Base-by-base conservation (phyloP, 2,888 invertebrate genomes). In the Harmothoe impar region DNA sequence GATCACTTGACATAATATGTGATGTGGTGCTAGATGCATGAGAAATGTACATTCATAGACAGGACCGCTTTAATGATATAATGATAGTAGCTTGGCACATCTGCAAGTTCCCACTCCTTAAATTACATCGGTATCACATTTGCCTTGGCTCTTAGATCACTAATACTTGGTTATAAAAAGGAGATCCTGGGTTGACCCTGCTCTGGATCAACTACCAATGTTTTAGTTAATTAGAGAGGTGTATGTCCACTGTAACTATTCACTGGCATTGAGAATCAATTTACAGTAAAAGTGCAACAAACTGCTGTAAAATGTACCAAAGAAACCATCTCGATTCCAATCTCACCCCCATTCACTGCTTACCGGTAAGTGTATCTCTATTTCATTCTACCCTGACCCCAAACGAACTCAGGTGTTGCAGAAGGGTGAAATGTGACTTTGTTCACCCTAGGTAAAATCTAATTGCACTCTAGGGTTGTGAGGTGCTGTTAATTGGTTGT, bases 71-170 rank as follows among this genome's bases (percentile, higher is more conserved):
- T 20, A 17, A 81, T 81, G 43, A 43, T 35, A 81, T 81, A 81
- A 81, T 81, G 33, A 43, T 81, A 43, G 43, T 54, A 56, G 86
- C 86, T 86, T 86, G 86, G 86, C 86, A 86, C 86, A 86, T 86
- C 86, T 31, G 86, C 17, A 86, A 52, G 86, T 86, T 81, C 86
- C 54, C 52, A n/a, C 31, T 56, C 86, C 52, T 52, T 86, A 20
- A 43, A 35, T 20, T 54, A 86, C 15, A 25, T 54, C 54, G 29
- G 86, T 86, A 86, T 86, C 86, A 86, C 86, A 86, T 86, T 86
- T 54, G 52, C 86, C 86, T 86, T 86, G 86, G 86, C 86, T 86
- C 17, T 0, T 31, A 56, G 56, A 52, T 86, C 86, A 52, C 86
- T 86, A 86, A 86, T 81, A 81, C 81, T 81, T 43, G 17, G 43